These are phyloP conservation scores for Mimas tiliae DNA, from an alignment of 2,888 invertebrate species.

Conservation along the genomic window DNA sequence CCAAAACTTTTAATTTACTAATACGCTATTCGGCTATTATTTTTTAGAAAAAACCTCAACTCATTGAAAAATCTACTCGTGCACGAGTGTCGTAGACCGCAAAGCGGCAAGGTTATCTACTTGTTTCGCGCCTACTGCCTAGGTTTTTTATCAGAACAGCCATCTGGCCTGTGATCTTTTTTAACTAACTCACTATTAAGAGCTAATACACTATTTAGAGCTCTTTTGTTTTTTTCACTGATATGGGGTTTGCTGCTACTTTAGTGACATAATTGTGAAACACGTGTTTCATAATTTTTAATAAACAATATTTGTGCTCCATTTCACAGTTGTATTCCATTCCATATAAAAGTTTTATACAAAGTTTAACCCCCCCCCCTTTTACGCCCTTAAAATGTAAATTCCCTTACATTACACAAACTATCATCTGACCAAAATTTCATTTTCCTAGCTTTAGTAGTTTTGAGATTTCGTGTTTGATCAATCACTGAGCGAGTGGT, in stretches of 20 bases:
- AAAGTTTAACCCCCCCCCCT: too few relatives aligned
- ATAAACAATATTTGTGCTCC: too few relatives aligned
- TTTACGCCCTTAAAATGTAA: too few relatives aligned
- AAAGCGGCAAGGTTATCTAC: conserved; percentile 57
- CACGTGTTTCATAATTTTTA: too few relatives aligned
- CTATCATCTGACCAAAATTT: too few relatives aligned
- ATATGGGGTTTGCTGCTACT: background rate
- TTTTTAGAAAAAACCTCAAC: background rate
- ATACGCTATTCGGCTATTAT: background rate
- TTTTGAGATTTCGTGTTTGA: too few relatives aligned
- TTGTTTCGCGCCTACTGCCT: conserved; percentile 40
- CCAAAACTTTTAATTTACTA: background rate
- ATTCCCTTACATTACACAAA: too few relatives aligned
- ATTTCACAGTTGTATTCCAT: too few relatives aligned
- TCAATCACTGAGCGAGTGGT: too few relatives aligned
- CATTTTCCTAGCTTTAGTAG: too few relatives aligned
- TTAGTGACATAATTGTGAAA: too few relatives aligned
- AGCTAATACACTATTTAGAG: background rate
- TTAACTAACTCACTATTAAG: background rate
- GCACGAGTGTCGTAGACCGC: conserved; percentile 39
- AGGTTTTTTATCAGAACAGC: conserved; percentile 40
- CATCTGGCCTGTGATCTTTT: conserved; percentile 38
- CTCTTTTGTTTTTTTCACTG: background rate
- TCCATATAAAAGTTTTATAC: too few relatives aligned
- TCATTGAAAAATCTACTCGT: conserved; percentile 1